Evolutionary conservation across 2,888 invertebrate species (phyloP), one percentile per base, ranked within the genome.

Genomic region (Sepiola atlantica): DNA sequence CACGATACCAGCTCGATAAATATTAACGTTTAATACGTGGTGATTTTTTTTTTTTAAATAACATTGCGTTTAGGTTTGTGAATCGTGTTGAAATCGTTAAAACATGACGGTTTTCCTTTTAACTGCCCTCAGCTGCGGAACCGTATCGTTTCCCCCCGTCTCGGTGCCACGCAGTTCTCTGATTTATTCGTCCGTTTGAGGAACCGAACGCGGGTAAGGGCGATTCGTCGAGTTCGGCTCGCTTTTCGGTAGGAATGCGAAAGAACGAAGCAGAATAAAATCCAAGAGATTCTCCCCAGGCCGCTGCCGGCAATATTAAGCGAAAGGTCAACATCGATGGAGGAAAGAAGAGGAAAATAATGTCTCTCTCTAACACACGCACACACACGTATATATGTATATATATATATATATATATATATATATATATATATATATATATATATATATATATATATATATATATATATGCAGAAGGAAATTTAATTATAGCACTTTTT

Each of bases 381-480:
- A n/a, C n/a, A n/a, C n/a, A n/a, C 18, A 12, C 20, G n/a, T n/a
- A 91, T 91, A 91, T 91, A 91, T 91, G n/a, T 91, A 35, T 91
- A 91, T 91, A 35, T 91, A 91, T 91, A 35, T 91, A 91, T 91
- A 35, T 35, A 91, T 91, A 45, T 91, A 91, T 35, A 45, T 91
- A 91, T 91, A 45, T 91, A 91, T 91, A 45, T 91, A 35, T 91
- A 45, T 91, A 91, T 91, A 45, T 91, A 91, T 91, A 45, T 91
- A 91, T 91, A 45, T 91, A 35, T 91, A 45, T 91, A 35, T 91
- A 45, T 91, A 35, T 77, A 77, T n/a, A 28, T 12, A 16, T 1
- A 18, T n/a, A n/a, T n/a, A n/a, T n/a, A n/a, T n/a, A n/a, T n/a
- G n/a, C n/a, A n/a, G n/a, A n/a, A n/a, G n/a, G 16, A 77, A n/a